phyloP scores from a whole-genome alignment of 2,797 vertebrate species.

The Anguilla anguilla region DNA sequence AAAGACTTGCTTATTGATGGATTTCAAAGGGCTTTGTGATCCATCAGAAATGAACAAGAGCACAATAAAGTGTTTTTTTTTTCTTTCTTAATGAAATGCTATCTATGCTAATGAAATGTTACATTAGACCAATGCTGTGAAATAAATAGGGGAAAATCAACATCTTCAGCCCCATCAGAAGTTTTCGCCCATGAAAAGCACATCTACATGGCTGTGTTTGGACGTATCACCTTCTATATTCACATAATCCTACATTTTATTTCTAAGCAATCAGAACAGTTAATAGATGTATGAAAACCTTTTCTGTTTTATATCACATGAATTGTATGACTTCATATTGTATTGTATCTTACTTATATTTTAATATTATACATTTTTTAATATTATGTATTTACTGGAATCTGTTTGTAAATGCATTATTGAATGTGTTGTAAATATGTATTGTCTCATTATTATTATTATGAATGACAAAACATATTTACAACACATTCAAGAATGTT shows the following conservation, averaged over 20 bases:
- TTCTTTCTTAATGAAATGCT: conserved; percentile 54
- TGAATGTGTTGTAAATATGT: background rate
- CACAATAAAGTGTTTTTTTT: conserved; percentile 78
- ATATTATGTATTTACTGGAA: background rate
- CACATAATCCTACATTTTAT: conserved; percentile 17
- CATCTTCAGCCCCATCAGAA: background rate
- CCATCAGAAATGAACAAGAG: conserved; percentile 76
- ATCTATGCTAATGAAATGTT: conserved; percentile 15
- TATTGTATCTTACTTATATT: background rate
- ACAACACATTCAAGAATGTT: background rate
- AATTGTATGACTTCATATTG: background rate
- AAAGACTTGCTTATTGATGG: conserved; percentile 38
- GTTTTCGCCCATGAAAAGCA: conserved; percentile 16
- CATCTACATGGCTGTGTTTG: conserved; percentile 4
- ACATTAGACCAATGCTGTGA: conserved; percentile 18
- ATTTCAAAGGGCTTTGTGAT: conserved; percentile 58
- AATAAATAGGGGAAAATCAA: background rate
- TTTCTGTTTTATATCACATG: background rate
- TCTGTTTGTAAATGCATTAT: background rate
- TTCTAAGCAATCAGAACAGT: conserved; percentile 12
- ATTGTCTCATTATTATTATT: background rate
- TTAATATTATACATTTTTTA: background rate
- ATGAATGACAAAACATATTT: background rate
- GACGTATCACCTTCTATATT: conserved; percentile 13
- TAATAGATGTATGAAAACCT: background rate